Evolutionary conservation across 1,140 invertebrate species (phyloP).

Genomic region (Zophobas atratus): DNA sequence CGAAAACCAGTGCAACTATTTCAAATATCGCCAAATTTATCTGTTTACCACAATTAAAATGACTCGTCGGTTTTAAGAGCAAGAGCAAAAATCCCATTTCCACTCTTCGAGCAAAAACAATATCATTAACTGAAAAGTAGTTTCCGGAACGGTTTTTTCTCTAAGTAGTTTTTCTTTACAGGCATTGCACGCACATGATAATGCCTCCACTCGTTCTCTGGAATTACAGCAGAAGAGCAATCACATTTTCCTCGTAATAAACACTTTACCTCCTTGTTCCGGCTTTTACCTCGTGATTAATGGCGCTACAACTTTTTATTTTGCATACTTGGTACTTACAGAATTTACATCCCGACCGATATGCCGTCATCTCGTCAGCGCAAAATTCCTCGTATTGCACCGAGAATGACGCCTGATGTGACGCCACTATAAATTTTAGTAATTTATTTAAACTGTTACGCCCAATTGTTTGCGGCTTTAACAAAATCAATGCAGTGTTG

Average conservation of each 20-base stretch:
- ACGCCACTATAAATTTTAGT: not conserved
- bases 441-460: constrained; percentile 1
- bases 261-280: not conserved
- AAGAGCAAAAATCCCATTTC: not conserved
- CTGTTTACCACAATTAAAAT: constrained; percentile 16
- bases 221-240: constrained; percentile 3
- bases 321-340: not conserved
- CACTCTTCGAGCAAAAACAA: constrained; percentile 2
- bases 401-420: not conserved
- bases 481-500: not conserved
- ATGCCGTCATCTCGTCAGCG: not conserved
- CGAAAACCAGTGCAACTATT: not conserved
- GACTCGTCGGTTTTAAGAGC: constrained; percentile 14
- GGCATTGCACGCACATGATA: constrained; percentile 11
- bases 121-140: constrained; percentile 33
- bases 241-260: constrained; percentile 27
- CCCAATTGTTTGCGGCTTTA: not conserved
- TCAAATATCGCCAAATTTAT: not conserved
- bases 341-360: too few species aligned
- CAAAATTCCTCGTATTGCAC: not conserved
- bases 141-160: constrained; percentile 16
- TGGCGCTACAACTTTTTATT: not conserved
- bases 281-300: not conserved
- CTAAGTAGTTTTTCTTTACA: constrained; percentile 14
- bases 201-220: not conserved